Conservation (phyloP, 2,113 vertebrate species). For the Salvelinus sp. region DNA sequence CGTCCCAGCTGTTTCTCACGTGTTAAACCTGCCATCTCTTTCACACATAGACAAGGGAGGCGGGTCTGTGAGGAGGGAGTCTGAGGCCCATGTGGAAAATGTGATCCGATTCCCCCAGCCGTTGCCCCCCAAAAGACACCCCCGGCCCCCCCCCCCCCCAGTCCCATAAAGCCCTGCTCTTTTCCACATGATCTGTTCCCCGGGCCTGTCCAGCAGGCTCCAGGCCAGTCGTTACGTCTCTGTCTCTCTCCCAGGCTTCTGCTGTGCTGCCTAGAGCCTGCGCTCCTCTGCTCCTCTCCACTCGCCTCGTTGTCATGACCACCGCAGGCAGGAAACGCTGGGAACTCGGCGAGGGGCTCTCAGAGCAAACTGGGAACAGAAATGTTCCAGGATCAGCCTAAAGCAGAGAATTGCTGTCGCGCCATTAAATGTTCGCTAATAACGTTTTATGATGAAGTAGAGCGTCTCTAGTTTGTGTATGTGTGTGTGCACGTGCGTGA, state of each 20-base stretch:
- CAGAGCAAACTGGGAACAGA: background rate
- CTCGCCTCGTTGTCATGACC: conserved; percentile 50
- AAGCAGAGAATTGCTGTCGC: conserved; percentile 14
- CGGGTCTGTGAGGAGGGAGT: background rate
- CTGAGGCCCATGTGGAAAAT: background rate
- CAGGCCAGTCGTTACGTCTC: background rate
- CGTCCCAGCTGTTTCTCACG: background rate
- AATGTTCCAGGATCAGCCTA: conserved; percentile 31
- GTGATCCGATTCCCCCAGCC: background rate
- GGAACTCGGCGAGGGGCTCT: conserved; percentile 13
- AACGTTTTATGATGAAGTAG: conserved; percentile 10
- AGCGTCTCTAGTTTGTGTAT: background rate
- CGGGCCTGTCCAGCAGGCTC: background rate
- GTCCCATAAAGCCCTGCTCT: background rate
- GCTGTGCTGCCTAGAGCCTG: conserved; percentile 16
- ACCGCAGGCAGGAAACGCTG: conserved; percentile 42
- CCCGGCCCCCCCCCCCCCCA: background rate
- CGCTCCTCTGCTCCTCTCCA: conserved; percentile 16
- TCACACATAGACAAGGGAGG: background rate
- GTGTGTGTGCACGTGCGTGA: background rate
- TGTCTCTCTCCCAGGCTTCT: conserved; percentile 10
- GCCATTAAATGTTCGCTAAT: conserved; percentile 34
- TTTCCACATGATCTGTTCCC: background rate
- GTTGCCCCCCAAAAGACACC: background rate
- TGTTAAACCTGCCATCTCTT: background rate